A percentile compares a stretch with the other conserved stretches of the same genome.
Conservation (phyloP, 1,140 invertebrate species). For the Drosophila nebulosa region DNA sequence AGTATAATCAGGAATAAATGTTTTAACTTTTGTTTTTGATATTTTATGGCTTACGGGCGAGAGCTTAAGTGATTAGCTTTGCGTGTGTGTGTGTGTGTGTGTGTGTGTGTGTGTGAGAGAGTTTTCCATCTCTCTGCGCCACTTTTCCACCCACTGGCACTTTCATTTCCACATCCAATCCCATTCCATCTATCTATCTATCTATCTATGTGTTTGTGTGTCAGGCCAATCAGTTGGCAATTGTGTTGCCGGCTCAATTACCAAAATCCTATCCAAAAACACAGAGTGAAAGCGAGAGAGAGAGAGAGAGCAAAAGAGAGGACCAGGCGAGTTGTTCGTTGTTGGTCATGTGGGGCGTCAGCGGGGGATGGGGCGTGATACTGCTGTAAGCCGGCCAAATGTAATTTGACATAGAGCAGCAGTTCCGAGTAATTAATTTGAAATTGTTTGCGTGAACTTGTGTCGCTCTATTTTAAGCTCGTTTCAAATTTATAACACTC, state of each 20-base stretch:
- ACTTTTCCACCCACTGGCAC: not conserved
- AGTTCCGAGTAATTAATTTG: slow-evolving; percentile 58
- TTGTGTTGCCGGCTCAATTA: slow-evolving; percentile 32
- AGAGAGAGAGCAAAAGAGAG: not conserved
- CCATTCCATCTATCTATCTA: no score
- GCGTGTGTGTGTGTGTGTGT: not conserved
- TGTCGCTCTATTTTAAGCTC: slow-evolving; percentile 2
- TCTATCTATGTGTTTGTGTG: not conserved
- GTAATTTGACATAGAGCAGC: slow-evolving; percentile 29
- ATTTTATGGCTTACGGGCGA: slow-evolving; percentile 25
- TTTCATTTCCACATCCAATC: no score
- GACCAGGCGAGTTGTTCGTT: not conserved
- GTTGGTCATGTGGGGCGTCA: not conserved
- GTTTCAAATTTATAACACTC: slow-evolving; percentile 53
- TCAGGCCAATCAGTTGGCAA: slow-evolving; percentile 7
- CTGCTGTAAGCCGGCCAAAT: slow-evolving; percentile 25
- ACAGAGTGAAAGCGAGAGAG: not conserved
- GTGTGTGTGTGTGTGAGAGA: no score
- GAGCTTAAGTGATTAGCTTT: slow-evolving; percentile 52
- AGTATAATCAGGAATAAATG: slow-evolving; percentile 39
- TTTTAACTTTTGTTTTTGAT: slow-evolving; percentile 39
- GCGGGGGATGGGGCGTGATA: not conserved
- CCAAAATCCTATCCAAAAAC: slow-evolving; percentile 17
- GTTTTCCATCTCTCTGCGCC: not conserved
- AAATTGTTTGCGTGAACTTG: slow-evolving; percentile 30